Evolutionary conservation across 2,797 vertebrate species (phyloP), one percentile per base, ranked within the genome.

Genomic region (Pseudochirops corinnae): DNA sequence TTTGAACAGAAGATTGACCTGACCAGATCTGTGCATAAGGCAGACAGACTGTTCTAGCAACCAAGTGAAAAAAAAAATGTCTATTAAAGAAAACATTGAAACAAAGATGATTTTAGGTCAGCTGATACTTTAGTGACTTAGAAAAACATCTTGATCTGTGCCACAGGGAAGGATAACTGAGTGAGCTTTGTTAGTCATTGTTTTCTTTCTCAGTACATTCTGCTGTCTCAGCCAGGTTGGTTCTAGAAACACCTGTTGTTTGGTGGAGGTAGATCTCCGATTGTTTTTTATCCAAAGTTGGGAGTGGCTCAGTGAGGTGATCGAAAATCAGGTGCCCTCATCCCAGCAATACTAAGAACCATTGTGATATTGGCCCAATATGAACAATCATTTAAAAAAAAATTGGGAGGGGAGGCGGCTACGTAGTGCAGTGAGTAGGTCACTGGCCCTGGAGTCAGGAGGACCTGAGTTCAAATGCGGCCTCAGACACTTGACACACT

Each of bases 141-240:
- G 58, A 53, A 92, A 93, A 95, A 91, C 87, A 24, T 57, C 39
- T 50, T 90, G 31, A 67, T n/a, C 60, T 67, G 31, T 67, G 60
- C 60, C 60, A 94, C 52, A 93, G 53, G 53, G 4, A 18, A 91
- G 9, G 5, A 5, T 90, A 91, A 60, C 53, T 95, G 39, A 90
- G 58, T 95, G 87, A 26, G 90, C 82, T 55, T 93, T 52, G 94
- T 95, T 93, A 87, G 55, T 95, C 31, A 9, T 60, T n/a, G 46
- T 28, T 87, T 50, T 52, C 62, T 92, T 97, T 56, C n/a, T 26
- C 39, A 55, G 0, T 60, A 0, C 90, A 21, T 91, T 57, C 57
- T 26, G 24, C 94, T 93, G 21, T 55, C 55, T 33, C 55, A 56
- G 26, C 67, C n/a, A 92, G 14, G 18, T 55, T 90, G 56, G 13